Evolutionary conservation across 2,888 invertebrate species (phyloP).

Genomic region (Microctonus aethiopoides): DNA sequence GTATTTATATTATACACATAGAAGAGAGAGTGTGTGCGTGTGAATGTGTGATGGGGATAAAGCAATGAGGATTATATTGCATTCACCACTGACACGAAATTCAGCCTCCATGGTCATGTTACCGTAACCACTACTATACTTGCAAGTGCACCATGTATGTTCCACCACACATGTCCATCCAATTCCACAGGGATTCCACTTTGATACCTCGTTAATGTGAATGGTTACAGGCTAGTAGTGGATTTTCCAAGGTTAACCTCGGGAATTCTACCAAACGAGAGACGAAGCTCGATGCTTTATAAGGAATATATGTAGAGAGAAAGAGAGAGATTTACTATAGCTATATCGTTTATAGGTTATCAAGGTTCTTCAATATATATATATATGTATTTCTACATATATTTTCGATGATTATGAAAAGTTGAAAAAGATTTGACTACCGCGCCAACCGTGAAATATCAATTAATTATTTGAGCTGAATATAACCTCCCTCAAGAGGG

Average conservation of each 20-base stretch:
- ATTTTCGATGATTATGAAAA: background rate
- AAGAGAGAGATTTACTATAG: too few relatives aligned
- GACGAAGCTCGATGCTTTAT: background rate
- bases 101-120: constrained; percentile 5
- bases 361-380: too few relatives aligned
- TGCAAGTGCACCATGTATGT: constrained; percentile 5
- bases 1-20: background rate
- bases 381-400: background rate
- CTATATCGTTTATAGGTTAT: background rate
- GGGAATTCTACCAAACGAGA: background rate
- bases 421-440: constrained; percentile 1
- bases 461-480: background rate
- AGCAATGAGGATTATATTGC: constrained; percentile 3
- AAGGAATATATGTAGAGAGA: too few relatives aligned
- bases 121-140: constrained; percentile 12
- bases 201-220: constrained; percentile 34
- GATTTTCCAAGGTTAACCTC: background rate
- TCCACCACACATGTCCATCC: constrained; percentile 11
- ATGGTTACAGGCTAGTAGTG: background rate
- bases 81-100: constrained; percentile 20
- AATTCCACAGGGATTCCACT: constrained; percentile 27
- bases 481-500: background rate
- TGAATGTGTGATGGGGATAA: background rate
- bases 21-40: too few relatives aligned
- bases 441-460: background rate